Percentiles rank a stretch among this genome's conserved stretches.
These are phyloP conservation scores for Egretta garzetta DNA, from an alignment of 2,113 vertebrate genomes.

Conservation along the genomic window DNA sequence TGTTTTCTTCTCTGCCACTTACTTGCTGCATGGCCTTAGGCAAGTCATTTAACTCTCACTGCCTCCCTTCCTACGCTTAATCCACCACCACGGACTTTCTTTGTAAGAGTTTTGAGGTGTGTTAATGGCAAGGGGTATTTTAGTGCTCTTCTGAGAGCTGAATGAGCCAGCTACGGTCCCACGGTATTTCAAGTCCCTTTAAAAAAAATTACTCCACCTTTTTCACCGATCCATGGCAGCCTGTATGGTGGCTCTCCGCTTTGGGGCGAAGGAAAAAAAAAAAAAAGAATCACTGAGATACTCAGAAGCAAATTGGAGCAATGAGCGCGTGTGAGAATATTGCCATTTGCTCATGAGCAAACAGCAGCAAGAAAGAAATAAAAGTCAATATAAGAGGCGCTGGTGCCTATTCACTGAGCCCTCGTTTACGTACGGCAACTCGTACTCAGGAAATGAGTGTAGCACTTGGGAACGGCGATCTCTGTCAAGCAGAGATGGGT, in stretches of 20 bases:
- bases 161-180: not conserved
- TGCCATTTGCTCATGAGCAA: constrained; percentile 41
- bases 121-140: not conserved
- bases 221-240: fast-evolving
- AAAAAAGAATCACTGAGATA: not conserved
- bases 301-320: not conserved
- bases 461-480: constrained; percentile 35
- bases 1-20: constrained; percentile 27
- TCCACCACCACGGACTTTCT: not conserved
- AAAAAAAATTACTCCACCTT: not conserved
- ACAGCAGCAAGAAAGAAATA: constrained; percentile 22
- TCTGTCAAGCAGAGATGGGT: constrained; percentile 3
- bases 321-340: not conserved
- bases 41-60: not conserved
- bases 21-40: constrained; percentile 9
- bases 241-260: not conserved
- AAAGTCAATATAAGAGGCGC: constrained; percentile 31
- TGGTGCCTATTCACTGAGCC: not conserved
- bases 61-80: not conserved
- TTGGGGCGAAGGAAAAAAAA: not conserved
- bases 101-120: not conserved
- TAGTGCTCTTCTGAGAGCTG: not conserved
- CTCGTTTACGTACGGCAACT: not conserved
- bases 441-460: constrained; percentile 35
- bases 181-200: not conserved